Evolutionary conservation across 2,888 invertebrate genomes (phyloP), one percentile per base, ranked within the genome.

Genomic region (Eurytoma californica): DNA sequence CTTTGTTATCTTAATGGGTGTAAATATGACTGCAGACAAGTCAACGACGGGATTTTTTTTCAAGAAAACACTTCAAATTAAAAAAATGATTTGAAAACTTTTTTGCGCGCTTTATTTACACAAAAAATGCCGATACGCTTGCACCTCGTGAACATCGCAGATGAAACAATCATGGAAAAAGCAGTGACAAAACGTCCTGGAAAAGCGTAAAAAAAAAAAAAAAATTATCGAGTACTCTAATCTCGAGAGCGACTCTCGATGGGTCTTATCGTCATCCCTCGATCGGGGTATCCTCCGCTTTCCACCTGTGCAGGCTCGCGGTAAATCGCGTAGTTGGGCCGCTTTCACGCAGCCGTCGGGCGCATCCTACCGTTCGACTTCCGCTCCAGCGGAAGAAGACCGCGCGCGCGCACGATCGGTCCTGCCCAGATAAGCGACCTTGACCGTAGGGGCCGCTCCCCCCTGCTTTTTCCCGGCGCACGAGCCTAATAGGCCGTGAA

Each of bases 401-500:
- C 5, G 12, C 58, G 20, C 58, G 51, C 24, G 66, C 3, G 16
- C 39, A 51, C 53, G 39, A 39, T 39, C 39, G 39, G 39, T 60
- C 60, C n/a, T 24, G 20, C 18, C 12, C 39, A 68, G 69, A 79
- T 79, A 70, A 79, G 39, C 74, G 79, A 76, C 75, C 75, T 79
- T 75, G 65, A 58, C 74, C 75, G 39, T 30, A 20, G 58, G 3
- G 28, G n/a, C 28, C n/a, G 28, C 51, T 68, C 72, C 14, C 12
- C 12, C 47, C 14, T 3, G 51, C 30, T 72, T 72, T 72, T 63
- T 28, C 47, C 55, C 20, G 7, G 39, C 13, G 3, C 39, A 39
- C 1, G 20, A 63, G 57, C 39, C 70, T 74, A 78, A 78, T 78
- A 67, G 63, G 47, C 77, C 75, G 74, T 77, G 75, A 80, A 80